A percentile compares a stretch with the other conserved stretches of the same genome.
phyloP scores from a whole-genome alignment of 2,888 invertebrate genomes.

The Trichopoda pennipes region DNA sequence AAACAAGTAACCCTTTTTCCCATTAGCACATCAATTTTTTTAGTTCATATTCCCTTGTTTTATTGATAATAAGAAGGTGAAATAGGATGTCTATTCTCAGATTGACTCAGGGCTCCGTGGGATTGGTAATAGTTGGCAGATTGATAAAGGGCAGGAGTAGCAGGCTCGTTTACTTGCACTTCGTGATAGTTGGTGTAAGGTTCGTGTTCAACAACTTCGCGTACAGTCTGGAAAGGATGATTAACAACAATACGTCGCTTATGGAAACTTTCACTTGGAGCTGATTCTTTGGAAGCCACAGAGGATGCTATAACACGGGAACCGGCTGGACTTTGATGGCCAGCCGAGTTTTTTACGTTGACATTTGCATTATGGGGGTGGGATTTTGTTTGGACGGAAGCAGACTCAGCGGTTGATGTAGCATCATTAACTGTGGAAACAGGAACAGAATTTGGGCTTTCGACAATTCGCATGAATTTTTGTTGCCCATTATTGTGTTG shows the following conservation, averaged over 20 bases:
- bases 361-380: conserved; percentile 77
- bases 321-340: conserved; percentile 78
- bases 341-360: conserved; percentile 79
- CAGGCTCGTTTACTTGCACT: conserved; percentile 83
- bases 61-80: conserved; percentile 25
- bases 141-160: conserved; percentile 74
- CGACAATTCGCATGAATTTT: conserved; percentile 82
- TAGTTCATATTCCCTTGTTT: background rate
- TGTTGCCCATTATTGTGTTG: conserved; percentile 80
- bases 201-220: conserved; percentile 83
- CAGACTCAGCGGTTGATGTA: conserved; percentile 43
- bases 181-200: conserved; percentile 84
- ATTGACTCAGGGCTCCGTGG: conserved; percentile 71
- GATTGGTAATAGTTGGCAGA: conserved; percentile 75
- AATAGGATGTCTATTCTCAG: conserved; percentile 11
- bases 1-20: background rate
- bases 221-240: conserved; percentile 84
- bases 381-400: conserved; percentile 36
- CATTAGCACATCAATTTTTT: background rate
- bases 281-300: conserved; percentile 82
- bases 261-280: conserved; percentile 83
- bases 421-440: conserved; percentile 67
- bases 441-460: conserved; percentile 73
- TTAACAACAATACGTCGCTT: conserved; percentile 84
- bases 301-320: conserved; percentile 83